Percentiles rank a stretch among this genome's conserved stretches.
Evolutionary conservation across 30 jellyfish, hydroid and myxozoan species (phyloP).

Genomic region (Catostylus mosaicus): DNA sequence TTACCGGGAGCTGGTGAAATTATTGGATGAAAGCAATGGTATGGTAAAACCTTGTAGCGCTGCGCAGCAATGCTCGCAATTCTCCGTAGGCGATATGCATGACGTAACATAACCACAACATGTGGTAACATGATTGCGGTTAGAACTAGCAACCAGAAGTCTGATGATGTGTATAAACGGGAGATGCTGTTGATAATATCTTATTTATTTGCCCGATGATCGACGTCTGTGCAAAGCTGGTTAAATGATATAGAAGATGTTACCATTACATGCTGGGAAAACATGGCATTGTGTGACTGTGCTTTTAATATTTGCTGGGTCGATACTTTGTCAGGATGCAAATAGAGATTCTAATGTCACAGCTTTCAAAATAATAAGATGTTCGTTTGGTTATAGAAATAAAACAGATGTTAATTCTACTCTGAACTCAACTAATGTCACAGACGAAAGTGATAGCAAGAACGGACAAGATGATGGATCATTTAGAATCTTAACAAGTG

Average conservation of each 20-base stretch:
- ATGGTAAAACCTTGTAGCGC: too few species aligned
- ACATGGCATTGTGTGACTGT: background rate
- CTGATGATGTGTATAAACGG: background rate
- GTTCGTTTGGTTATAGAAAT: background rate
- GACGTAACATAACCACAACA: background rate
- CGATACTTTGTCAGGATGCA: background rate
- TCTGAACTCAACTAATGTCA: background rate
- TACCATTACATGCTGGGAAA: background rate
- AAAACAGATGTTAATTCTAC: background rate
- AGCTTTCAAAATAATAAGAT: background rate
- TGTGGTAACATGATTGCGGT: slow-evolving; percentile 33
- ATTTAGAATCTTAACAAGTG: slow-evolving; percentile 16
- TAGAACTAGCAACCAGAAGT: background rate
- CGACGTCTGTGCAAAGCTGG: background rate
- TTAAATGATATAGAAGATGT: background rate
- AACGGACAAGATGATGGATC: background rate
- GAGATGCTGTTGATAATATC: background rate
- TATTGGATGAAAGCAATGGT: too few species aligned
- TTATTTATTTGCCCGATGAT: background rate
- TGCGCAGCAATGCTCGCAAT: too few species aligned
- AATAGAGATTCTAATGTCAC: background rate
- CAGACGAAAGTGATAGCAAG: background rate
- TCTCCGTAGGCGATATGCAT: background rate
- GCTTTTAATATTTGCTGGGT: background rate
- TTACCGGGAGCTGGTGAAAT: too few species aligned